These are phyloP conservation scores for Orientallactaga sibirica DNA, from an alignment of 2,797 vertebrate species.

Conservation along the genomic window DNA sequence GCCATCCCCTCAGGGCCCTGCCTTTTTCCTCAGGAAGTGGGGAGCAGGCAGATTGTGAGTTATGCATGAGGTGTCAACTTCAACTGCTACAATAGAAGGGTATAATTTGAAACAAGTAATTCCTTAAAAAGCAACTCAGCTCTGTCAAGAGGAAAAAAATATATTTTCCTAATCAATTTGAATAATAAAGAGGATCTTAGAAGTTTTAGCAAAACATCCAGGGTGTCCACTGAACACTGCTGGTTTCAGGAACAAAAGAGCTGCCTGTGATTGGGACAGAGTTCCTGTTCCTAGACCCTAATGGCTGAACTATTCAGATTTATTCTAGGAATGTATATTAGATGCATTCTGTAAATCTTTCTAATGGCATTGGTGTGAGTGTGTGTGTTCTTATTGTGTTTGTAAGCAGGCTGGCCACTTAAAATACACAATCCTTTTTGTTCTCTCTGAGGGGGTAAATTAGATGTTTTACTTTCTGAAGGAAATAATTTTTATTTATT, in stretches of 20 bases:
- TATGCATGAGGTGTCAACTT: not conserved
- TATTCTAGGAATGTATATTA: not conserved
- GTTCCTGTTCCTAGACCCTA: not conserved
- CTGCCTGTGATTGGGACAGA: not conserved
- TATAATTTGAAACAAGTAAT: slow-evolving; percentile 61
- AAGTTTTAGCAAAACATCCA: slow-evolving; percentile 36
- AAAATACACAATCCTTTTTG: not conserved
- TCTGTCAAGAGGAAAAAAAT: slow-evolving; percentile 59
- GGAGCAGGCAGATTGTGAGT: not conserved
- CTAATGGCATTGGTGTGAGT: not conserved
- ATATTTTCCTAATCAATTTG: slow-evolving; percentile 66
- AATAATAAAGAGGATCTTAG: slow-evolving; percentile 57
- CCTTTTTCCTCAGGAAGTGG: not conserved
- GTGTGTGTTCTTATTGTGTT: not conserved
- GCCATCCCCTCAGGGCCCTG: not conserved
- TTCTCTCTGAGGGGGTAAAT: not conserved
- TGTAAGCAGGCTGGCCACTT: slow-evolving; percentile 11
- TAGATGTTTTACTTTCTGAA: slow-evolving; percentile 11
- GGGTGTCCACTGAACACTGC: not conserved
- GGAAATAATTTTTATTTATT: slow-evolving; percentile 34
- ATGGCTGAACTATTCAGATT: slow-evolving; percentile 35
- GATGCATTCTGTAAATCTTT: not conserved
- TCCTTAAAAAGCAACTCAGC: slow-evolving; percentile 57
- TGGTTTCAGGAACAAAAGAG: slow-evolving; percentile 36
- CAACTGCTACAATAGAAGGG: not conserved